phyloP scores from a whole-genome alignment of 2,113 vertebrate species.

The Myiozetetes cayanensis region DNA sequence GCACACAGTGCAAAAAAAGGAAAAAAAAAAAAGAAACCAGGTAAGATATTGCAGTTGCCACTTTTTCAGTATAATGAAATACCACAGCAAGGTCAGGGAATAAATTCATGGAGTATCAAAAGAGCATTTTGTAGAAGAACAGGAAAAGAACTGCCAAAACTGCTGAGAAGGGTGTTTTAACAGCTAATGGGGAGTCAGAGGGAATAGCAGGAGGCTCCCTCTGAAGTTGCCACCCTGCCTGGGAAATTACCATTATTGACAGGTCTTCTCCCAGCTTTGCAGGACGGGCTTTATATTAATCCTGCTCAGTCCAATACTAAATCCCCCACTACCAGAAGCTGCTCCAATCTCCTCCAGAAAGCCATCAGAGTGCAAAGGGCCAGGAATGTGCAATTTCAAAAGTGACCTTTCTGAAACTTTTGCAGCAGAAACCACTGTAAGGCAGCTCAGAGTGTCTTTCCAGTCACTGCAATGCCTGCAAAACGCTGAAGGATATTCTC shows the following conservation, averaged over 20 bases:
- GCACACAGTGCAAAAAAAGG: not conserved
- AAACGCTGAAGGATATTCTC: not conserved
- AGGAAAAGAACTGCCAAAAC: not conserved
- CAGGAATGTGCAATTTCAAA: not conserved
- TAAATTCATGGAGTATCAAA: not conserved
- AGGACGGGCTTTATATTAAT: not conserved
- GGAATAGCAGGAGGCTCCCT: not conserved
- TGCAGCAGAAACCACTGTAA: not conserved
- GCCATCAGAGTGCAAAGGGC: not conserved
- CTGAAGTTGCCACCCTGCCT: not conserved
- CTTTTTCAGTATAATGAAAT: conserved; percentile 1
- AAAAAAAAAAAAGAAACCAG: not conserved
- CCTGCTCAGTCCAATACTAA: not conserved
- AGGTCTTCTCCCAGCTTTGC: not conserved
- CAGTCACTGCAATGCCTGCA: not conserved
- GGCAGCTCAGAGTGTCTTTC: not conserved
- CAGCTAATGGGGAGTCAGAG: not conserved
- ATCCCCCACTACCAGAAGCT: not conserved
- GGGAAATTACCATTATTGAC: not conserved
- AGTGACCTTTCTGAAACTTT: not conserved
- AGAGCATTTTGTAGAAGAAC: not conserved
- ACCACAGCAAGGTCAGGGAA: not conserved
- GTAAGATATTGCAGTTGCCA: not conserved
- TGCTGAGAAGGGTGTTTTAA: not conserved
- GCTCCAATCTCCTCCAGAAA: not conserved